Evolutionary conservation across 2,113 vertebrate species (phyloP).

Genomic region (Odontophorus gujanensis): DNA sequence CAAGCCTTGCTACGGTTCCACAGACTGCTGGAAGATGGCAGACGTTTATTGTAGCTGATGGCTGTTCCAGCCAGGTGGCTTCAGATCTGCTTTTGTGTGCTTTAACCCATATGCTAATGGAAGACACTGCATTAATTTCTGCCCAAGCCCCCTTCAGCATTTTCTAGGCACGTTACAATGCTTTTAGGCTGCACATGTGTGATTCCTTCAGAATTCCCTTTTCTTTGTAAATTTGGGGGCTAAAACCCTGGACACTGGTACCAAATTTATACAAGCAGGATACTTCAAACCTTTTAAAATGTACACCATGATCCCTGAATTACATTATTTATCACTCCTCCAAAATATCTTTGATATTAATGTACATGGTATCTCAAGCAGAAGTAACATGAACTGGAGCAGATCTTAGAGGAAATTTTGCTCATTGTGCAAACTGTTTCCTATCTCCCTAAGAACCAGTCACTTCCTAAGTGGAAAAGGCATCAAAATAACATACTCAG

Average conservation of each 20-base stretch:
- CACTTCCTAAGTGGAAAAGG: background rate
- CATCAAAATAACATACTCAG: background rate
- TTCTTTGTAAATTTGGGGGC: background rate
- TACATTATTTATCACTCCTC: background rate
- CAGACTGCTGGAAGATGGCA: background rate
- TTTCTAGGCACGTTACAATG: background rate
- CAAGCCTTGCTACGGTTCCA: background rate
- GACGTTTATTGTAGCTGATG: background rate
- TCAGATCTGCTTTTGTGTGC: background rate
- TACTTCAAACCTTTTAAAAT: background rate
- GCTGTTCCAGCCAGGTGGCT: background rate
- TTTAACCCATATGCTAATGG: rapidly evolving
- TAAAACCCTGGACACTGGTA: background rate
- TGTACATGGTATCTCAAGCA: background rate
- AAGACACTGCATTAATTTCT: background rate
- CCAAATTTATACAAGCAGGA: background rate
- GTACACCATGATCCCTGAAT: background rate
- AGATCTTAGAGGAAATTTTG: background rate
- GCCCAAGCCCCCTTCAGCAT: background rate
- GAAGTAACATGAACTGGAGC: background rate
- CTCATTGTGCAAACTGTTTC: background rate
- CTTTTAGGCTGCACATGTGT: background rate
- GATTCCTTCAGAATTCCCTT: background rate
- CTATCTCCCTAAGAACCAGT: background rate
- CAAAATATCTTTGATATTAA: background rate